Evolutionary conservation across 1,140 invertebrate genomes (phyloP), one percentile per base, ranked within the genome.

Genomic region (Tetragonula clypearis): DNA sequence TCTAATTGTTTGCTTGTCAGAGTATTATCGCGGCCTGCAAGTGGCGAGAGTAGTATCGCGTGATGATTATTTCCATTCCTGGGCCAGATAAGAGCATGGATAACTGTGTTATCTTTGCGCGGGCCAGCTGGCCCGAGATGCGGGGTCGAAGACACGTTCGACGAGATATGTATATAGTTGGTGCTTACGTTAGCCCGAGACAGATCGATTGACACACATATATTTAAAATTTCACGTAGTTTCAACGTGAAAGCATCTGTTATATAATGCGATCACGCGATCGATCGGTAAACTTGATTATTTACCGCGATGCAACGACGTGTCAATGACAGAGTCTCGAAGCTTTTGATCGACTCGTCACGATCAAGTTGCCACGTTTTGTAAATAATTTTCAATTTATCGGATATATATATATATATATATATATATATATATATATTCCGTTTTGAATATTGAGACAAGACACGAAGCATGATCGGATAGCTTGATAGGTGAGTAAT

Each of bases 51-150:
- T 87, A 88, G 41, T 86, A 80, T 84, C 86, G 78, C 71, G 62
- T 49, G 88, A 84, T 83, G 75, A 87, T 91, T 90, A 90, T 86
- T 91, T 86, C 85, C 88, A 90, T 92, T 92, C 86, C 88, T 80
- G 78, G 53, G 58, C 60, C 66, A 84, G 90, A 91, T 92, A 91
- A 89, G 83, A 41, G 23, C 82, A 19, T 35, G 35, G 41, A 60
- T 79, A 71, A 49, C 49, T 30, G 26, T 30, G 77, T 87, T 87
- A 87, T 85, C 83, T 73, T 30, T 21, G 69, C 8, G 69, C 19
- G 56, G 62, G 81, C 86, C 82, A 88, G 78, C 84, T 86, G 83
- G 62, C 73, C 26, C 75, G n/a, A 60, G 68, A 74, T 58, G 49
- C 23, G 17, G 72, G 65, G 77, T 86, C 76, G 76, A 86, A 82